Conservation (phyloP, 2,113 vertebrate genomes). For the Cochlearius cochlearius region DNA sequence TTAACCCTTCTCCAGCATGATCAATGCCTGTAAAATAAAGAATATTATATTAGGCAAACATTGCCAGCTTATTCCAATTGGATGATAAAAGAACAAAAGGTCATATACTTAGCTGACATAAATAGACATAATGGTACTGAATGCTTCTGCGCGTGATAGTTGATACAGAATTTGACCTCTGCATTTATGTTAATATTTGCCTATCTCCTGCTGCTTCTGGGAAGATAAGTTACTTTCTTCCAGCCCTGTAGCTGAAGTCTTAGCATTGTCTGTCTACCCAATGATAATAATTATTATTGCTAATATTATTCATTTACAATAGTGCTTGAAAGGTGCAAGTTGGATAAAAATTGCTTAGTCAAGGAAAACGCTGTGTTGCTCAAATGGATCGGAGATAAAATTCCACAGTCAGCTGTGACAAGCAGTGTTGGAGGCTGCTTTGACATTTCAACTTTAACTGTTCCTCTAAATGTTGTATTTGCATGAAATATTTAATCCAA, state of each 20-base stretch:
- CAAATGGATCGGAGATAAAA: background rate
- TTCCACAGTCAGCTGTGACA: background rate
- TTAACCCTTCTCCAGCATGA: background rate
- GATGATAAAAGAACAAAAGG: background rate
- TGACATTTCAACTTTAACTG: background rate
- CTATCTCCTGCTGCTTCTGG: background rate
- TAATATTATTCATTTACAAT: background rate
- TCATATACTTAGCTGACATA: background rate
- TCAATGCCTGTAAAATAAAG: background rate
- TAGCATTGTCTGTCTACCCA: background rate
- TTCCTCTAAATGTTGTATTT: background rate
- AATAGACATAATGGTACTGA: background rate
- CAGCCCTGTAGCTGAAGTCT: background rate
- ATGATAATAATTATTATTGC: background rate
- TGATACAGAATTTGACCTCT: background rate
- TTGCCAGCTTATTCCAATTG: background rate
- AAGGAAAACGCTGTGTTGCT: background rate
- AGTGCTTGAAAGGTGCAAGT: background rate
- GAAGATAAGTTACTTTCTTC: background rate
- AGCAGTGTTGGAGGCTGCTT: background rate
- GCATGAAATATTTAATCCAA: background rate
- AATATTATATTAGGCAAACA: background rate
- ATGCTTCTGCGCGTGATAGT: background rate
- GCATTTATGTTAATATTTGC: conserved; percentile 22
- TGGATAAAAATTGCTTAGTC: background rate